Base-by-base conservation (phyloP, 2,888 invertebrate genomes). In the Drosophila acutilabella region DNA sequence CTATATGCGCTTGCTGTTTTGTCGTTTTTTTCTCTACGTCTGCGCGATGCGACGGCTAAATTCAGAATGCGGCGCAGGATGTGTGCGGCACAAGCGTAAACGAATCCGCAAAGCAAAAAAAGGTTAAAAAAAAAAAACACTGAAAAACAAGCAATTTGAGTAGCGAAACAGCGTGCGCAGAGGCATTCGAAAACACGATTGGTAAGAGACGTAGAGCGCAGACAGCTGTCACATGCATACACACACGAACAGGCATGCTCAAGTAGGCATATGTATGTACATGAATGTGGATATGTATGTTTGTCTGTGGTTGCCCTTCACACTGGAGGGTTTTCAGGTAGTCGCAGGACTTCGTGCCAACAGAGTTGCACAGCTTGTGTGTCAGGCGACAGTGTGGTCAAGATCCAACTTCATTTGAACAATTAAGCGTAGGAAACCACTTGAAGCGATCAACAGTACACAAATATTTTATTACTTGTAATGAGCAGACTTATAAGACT, bases 121-220 rank as follows among this genome's bases (percentile, higher is more conserved):
- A n/a, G 13, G 36, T 13, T n/a, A n/a, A n/a, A 36, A 5, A 23
- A 42, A 36, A 2, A 33, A 42, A 41, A 20, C 38, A 56, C 30
- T 30, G 30, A 8, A 53, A 53, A 68, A 71, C 36, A 36, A 36
- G 13, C 36, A 36, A 69, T 70, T 68, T 65, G 18, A 56, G 7
- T 30, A 26, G 68, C 78, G 86, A 89, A 86, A 71, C 73, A 81
- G 71, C 76, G 80, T 81, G 74, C 74, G 85, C 80, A 85, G 62
- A 65, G 72, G 61, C 71, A 78, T 67, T 60, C 64, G 54, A 66
- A 59, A 75, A 76, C 26, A 33, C 57, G 53, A 13, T 13, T 11
- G 36, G 13, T 13, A 61, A 8, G 20, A 14, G 33, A 60, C 30
- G 36, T 30, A 48, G 41, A 50, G 59, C 40, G 69, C 74, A 64